Base-by-base conservation (phyloP, 2,113 vertebrate species). In the Gambusia affinis region DNA sequence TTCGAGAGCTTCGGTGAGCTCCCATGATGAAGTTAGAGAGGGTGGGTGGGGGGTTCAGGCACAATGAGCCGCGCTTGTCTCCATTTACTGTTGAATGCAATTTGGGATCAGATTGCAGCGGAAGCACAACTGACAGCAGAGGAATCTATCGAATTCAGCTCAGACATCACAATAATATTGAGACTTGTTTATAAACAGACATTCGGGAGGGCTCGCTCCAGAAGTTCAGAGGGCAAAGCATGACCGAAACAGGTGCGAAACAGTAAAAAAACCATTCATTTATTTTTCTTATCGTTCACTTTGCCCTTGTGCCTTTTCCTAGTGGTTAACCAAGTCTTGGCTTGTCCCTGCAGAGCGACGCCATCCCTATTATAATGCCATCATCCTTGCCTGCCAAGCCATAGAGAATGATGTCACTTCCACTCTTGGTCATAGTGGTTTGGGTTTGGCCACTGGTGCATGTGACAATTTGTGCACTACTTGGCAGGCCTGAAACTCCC, bases 351-450 rank as follows among this genome's bases (percentile, higher is more conserved):
- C 73, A 64, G 75, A 72, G 67, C 79, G 69, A 88, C 78, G 90
- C 86, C 88, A 88, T 87, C 68, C 71, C 90, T 90, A 91, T 94
- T 95, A 92, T 91, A 93, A 90, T 85, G 85, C 89, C 91, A 92
- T 90, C 88, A 82, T 78, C 33, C 54, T 72, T 61, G 83, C 67
- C 62, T 86, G 93, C 93, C 94, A 95, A 95, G 85, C 92, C 89
- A 74, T 84, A 72, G 73, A 67, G 70, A 68, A 91, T 95, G 94
- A 95, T 94, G 94, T 95, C 94, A 95, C 92, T 94, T 95, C 94
- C 94, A 85, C 90, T 81, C 88, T 91, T 31, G 81, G 93, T 93
- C 89, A 93, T 70, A 84, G 94, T 86, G 94, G 94, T 95, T 94
- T 91, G 76, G 83, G 73, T 87, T 91, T 92, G 91, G 91, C 91